Conservation (phyloP, 2,888 invertebrate species). For the Tetropium fuscum region DNA sequence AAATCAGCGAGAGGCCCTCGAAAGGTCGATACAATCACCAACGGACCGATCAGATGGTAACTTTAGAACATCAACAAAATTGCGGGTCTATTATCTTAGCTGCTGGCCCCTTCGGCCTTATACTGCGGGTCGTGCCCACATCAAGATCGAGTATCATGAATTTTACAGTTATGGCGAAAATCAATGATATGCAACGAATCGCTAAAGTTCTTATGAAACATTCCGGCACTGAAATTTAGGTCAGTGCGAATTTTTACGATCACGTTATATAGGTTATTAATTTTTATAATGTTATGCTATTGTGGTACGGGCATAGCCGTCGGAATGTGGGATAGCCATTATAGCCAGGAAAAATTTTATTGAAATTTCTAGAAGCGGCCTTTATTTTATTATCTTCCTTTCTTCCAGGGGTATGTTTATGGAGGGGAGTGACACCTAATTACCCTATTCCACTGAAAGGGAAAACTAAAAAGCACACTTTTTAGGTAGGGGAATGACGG, state of each 20-base stretch:
- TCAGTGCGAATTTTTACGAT: slow-evolving; percentile 1
- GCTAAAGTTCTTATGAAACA: slow-evolving; percentile 32
- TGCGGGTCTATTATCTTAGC: slow-evolving; percentile 37
- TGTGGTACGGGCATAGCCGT: neutral
- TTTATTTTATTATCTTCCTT: too few relatives aligned
- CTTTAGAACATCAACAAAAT: slow-evolving; percentile 38
- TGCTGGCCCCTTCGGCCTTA: slow-evolving; percentile 24
- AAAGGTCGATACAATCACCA: slow-evolving; percentile 25
- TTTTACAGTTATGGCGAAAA: slow-evolving; percentile 33
- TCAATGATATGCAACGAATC: slow-evolving; percentile 32
- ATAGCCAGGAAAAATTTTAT: neutral
- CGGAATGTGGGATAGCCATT: neutral
- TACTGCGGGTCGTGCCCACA: slow-evolving; percentile 20
- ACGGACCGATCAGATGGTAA: slow-evolving; percentile 29
- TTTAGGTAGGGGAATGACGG: too few relatives aligned
- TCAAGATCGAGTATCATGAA: slow-evolving; percentile 20
- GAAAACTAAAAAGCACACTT: too few relatives aligned
- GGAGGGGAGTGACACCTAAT: too few relatives aligned
- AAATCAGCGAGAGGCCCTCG: slow-evolving; percentile 21
- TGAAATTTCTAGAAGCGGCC: too few relatives aligned
- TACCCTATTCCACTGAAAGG: too few relatives aligned
- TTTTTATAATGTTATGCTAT: neutral
- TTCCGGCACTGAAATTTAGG: slow-evolving; percentile 21
- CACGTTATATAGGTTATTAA: slow-evolving; percentile 8
- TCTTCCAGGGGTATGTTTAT: too few relatives aligned